phyloP scores from a whole-genome alignment of 2,113 vertebrate genomes.

The Neolamprologus brichardi region DNA sequence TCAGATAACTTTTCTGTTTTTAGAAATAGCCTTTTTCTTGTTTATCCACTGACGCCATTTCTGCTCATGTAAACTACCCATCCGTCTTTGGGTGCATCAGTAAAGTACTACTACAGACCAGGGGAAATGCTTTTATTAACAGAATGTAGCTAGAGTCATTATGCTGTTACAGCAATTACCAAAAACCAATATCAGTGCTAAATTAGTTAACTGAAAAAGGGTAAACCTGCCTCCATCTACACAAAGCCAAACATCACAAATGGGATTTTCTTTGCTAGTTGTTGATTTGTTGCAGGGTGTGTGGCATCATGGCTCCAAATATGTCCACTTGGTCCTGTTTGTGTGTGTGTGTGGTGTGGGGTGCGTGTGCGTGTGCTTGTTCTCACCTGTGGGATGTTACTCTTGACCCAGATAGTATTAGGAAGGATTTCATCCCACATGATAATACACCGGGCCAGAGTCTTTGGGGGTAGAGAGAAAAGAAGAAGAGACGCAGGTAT shows the following conservation, averaged over 20 bases:
- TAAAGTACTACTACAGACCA: background rate
- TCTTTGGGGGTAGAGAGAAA: conserved; percentile 62
- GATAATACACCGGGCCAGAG: conserved; percentile 92
- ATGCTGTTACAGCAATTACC: background rate
- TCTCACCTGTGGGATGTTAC: conserved; percentile 92
- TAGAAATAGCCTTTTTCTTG: background rate
- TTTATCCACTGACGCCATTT: background rate
- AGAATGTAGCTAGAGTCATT: background rate
- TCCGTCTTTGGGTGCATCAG: background rate
- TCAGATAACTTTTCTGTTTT: background rate
- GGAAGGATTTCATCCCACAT: conserved; percentile 98
- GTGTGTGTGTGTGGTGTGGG: background rate
- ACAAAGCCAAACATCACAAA: background rate
- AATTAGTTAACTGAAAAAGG: background rate
- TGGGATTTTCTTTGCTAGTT: background rate
- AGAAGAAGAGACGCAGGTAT: background rate
- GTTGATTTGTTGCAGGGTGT: background rate
- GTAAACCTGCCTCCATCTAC: background rate
- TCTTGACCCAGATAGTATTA: conserved; percentile 91
- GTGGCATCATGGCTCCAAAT: background rate
- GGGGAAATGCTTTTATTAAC: background rate
- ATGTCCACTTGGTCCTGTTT: background rate
- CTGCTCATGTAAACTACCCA: background rate
- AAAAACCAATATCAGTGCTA: background rate
- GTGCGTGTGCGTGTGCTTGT: background rate